Percentiles rank a stretch among this genome's conserved stretches.
Conservation (phyloP, 2,888 invertebrate species). For the Aethes cnicana region DNA sequence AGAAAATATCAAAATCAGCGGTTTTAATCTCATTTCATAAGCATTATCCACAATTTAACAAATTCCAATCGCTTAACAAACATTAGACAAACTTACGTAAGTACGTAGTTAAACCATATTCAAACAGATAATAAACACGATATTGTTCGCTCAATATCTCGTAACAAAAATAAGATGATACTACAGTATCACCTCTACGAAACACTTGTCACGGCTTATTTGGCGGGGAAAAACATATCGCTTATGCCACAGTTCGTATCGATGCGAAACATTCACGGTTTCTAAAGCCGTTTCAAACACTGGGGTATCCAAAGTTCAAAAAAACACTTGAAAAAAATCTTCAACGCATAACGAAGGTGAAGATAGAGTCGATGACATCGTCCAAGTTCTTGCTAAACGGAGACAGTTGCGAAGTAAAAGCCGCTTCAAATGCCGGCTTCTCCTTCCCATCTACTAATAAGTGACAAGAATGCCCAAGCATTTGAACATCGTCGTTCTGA, state of each 20-base stretch:
- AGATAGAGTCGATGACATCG: conserved; percentile 74
- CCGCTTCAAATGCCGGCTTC: conserved; percentile 60
- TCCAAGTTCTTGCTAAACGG: conserved; percentile 76
- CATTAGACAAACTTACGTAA: no score
- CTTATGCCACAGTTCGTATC: no score
- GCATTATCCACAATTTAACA: no score
- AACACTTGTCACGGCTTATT: not conserved
- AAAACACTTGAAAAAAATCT: not conserved
- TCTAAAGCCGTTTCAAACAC: no score
- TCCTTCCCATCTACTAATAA: conserved; percentile 67
- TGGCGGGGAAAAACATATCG: conserved; percentile 1
- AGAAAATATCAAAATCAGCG: no score
- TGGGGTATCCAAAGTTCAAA: no score
- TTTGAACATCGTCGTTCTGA: conserved; percentile 63
- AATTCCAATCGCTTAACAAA: no score
- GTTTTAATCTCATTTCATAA: no score
- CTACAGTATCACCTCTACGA: not conserved
- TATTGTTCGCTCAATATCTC: not conserved
- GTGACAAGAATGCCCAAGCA: conserved; percentile 62
- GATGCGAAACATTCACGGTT: no score
- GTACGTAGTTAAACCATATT: no score
- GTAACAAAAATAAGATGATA: conserved; percentile 8
- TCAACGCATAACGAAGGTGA: conserved; percentile 77
- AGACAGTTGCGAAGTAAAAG: conserved; percentile 56
- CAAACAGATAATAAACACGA: no score